phyloP scores from a whole-genome alignment of 2,797 vertebrate species.

The Lutjanus campechanus region DNA sequence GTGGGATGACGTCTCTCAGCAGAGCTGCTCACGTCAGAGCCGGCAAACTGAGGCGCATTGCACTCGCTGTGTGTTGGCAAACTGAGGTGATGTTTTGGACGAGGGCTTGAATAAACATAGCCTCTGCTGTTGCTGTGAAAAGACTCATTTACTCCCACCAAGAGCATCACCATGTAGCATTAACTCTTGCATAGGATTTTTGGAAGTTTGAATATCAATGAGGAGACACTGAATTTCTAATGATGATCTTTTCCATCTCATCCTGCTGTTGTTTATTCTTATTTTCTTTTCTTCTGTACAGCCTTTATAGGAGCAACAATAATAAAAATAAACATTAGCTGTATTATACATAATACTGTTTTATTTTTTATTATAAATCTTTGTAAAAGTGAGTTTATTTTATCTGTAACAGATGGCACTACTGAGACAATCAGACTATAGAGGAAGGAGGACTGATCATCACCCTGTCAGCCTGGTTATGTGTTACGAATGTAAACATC shows the following conservation, averaged over 20 bases:
- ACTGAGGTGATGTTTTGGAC: constrained; percentile 67
- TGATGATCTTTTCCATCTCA: not conserved
- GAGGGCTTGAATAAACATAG: constrained; percentile 69
- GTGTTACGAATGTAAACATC: not conserved
- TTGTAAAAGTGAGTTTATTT: not conserved
- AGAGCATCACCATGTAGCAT: constrained; percentile 52
- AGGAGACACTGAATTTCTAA: constrained; percentile 21
- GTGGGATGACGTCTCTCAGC: constrained; percentile 64
- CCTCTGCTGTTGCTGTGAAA: constrained; percentile 65
- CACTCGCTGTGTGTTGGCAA: constrained; percentile 65
- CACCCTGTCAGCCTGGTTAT: constrained; percentile 7
- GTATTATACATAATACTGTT: not conserved
- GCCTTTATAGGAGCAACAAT: too few species aligned
- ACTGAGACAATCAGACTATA: not conserved
- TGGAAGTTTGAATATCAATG: constrained; percentile 9
- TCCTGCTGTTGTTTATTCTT: not conserved
- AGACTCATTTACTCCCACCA: constrained; percentile 68
- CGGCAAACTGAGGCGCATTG: constrained; percentile 25
- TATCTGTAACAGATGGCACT: not conserved
- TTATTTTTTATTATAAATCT: not conserved
- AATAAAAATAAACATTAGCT: too few species aligned
- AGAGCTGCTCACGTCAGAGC: constrained; percentile 66
- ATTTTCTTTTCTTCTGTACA: not conserved
- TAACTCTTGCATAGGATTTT: constrained; percentile 50
- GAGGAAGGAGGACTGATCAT: constrained; percentile 10